A percentile compares a stretch with the other conserved stretches of the same genome.
Conservation (phyloP, 2,888 invertebrate species). For the Diadegma fenestrale region DNA sequence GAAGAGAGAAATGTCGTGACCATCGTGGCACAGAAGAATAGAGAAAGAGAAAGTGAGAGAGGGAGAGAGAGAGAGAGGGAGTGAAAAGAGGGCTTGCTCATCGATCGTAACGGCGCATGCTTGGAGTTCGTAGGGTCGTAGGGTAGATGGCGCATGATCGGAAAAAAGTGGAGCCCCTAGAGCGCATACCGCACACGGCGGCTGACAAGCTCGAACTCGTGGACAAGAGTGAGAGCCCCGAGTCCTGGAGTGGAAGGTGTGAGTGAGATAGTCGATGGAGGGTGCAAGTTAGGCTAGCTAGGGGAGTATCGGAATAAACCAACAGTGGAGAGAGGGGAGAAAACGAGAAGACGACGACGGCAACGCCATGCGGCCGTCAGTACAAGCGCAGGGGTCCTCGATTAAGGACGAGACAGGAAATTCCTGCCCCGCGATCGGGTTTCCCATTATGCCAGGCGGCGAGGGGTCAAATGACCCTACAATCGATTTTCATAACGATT, state of each 20-base stretch:
- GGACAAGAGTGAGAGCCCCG: conserved; percentile 32
- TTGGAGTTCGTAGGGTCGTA: conserved; percentile 61
- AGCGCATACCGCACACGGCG: conserved; percentile 22
- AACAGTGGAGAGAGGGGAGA: conserved; percentile 47
- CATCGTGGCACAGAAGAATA: neutral
- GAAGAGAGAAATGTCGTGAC: conserved; percentile 13
- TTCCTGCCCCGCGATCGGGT: conserved; percentile 77
- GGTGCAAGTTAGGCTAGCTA: conserved; percentile 55
- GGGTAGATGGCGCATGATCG: conserved; percentile 73
- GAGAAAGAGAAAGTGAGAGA: conserved; percentile 38
- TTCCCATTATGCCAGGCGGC: conserved; percentile 83
- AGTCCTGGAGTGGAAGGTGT: neutral
- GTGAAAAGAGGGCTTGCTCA: conserved; percentile 61
- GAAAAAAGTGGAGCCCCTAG: conserved; percentile 42
- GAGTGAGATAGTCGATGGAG: conserved; percentile 27
- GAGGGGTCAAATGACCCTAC: conserved; percentile 82
- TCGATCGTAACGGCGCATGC: conserved; percentile 73
- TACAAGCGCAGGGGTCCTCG: conserved; percentile 82
- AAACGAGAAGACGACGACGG: conserved; percentile 63
- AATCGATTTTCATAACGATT: conserved; percentile 75
- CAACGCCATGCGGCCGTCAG: conserved; percentile 78
- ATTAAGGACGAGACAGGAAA: conserved; percentile 79
- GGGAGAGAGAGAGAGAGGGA: conserved; percentile 13
- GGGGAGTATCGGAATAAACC: conserved; percentile 63
- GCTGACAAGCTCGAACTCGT: conserved; percentile 25